These are phyloP conservation scores for Myocastor coypus DNA, from an alignment of 2,113 vertebrate species.

Conservation along the genomic window DNA sequence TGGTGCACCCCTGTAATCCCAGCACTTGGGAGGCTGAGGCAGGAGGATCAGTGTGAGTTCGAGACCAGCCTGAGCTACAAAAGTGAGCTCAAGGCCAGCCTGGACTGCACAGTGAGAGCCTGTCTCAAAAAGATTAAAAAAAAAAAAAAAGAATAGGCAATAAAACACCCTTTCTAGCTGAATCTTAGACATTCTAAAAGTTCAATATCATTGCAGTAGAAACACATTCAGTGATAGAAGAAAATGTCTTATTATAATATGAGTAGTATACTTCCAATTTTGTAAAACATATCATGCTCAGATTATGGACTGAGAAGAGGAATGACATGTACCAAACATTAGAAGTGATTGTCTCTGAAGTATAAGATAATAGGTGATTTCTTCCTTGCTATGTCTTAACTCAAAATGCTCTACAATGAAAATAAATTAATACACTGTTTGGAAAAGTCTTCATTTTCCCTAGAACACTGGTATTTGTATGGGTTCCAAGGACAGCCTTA, in stretches of 20 bases:
- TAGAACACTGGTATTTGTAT: not conserved
- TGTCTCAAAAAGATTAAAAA: no score
- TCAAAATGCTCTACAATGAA: slow-evolving; percentile 15
- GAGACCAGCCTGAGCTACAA: no score
- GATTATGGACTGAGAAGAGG: not conserved
- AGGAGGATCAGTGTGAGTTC: no score
- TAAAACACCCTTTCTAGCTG: not conserved
- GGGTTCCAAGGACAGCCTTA: not conserved
- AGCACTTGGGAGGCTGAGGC: no score
- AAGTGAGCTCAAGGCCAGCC: no score
- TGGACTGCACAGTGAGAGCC: no score
- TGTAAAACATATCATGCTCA: not conserved
- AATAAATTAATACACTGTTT: slow-evolving; percentile 2
- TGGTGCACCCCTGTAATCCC: no score
- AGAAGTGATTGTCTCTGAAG: not conserved
- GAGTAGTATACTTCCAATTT: not conserved
- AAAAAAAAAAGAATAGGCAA: not conserved
- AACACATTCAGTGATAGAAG: not conserved
- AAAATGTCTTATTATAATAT: slow-evolving; percentile 4
- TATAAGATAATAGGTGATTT: not conserved
- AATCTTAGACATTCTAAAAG: not conserved
- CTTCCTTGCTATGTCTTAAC: slow-evolving; percentile 21
- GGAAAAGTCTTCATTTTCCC: slow-evolving; percentile 26
- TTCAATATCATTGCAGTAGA: not conserved
- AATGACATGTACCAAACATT: not conserved